Evolutionary conservation across 2,113 vertebrate species (phyloP), one percentile per base, ranked within the genome.

Genomic region (Rhineura floridana): DNA sequence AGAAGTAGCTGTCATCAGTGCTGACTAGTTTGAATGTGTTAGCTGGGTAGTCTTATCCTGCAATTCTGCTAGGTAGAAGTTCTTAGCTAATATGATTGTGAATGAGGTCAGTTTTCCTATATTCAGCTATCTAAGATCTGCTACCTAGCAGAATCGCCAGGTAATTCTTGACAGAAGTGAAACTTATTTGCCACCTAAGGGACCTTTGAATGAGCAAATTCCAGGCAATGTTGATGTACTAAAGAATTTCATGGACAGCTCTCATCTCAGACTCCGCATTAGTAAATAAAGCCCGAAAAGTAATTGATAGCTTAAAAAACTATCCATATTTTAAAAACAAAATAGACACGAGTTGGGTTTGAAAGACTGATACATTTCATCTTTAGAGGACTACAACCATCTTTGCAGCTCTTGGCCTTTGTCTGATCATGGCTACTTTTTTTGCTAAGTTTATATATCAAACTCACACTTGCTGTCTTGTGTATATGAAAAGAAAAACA

Each of bases 261-360:
- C 88, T 92, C 93, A 90, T 21, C 70, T 92, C 91, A 90, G 87
- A 87, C 63, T 87, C 88, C 86, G 0, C 96, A 96, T 96, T 96
- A 93, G 93, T 96, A 97, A 97, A 97, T 96, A 96, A 97, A 96
- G 94, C 94, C 95, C 96, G 88, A 90, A 93, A 91, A 95, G 94
- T 94, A 93, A 96, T 93, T 96, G 95, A 95, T 90, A 95, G 94
- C 92, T 95, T 95, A 96, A 96, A 96, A 96, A 95, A 92, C 92
- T 96, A 96, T 93, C 84, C 93, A 93, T 95, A 94, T 93, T 88
- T 83, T 89, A 94, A 93, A 95, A 97, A 95, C 94, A 95, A 94
- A 93, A 88, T 39, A 89, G 82, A 91, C 89, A 96, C 90, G 96
- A 91, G 89, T 90, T 96, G 96, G 96, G 96, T 95, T 96, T 96